These are phyloP conservation scores for Lithobates pipiens DNA, from an alignment of 2,797 vertebrate species.

Conservation along the genomic window DNA sequence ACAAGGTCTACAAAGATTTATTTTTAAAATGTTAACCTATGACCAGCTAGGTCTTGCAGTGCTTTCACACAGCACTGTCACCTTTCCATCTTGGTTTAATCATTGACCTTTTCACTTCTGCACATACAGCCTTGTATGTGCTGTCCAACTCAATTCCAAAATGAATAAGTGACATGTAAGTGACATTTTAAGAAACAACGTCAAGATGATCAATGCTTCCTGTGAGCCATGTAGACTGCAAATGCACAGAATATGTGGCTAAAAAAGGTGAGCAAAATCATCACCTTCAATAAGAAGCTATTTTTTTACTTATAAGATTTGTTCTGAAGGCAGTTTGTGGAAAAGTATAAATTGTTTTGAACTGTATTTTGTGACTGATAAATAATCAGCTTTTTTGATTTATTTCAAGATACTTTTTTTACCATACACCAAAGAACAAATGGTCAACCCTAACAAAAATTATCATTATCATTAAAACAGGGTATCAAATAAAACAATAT, in stretches of 20 bases:
- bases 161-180: conserved; percentile 13
- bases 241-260: neutral
- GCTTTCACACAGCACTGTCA: neutral
- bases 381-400: neutral
- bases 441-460: no score
- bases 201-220: neutral
- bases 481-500: no score
- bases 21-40: neutral
- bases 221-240: neutral
- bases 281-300: neutral
- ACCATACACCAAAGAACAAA: no score
- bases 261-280: neutral
- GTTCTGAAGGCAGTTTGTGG: no score
- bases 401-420: neutral
- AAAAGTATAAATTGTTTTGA: conserved; percentile 15
- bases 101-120: conserved; percentile 19
- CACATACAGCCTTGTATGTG: conserved; percentile 11
- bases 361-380: neutral
- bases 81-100: conserved; percentile 6
- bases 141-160: conserved; percentile 11
- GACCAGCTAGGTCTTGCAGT: neutral
- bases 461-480: no score
- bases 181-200: conserved; percentile 12
- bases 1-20: neutral
- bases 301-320: neutral